Base-by-base conservation (phyloP, 2,888 invertebrate genomes). In the Cerceris rybyensis region DNA sequence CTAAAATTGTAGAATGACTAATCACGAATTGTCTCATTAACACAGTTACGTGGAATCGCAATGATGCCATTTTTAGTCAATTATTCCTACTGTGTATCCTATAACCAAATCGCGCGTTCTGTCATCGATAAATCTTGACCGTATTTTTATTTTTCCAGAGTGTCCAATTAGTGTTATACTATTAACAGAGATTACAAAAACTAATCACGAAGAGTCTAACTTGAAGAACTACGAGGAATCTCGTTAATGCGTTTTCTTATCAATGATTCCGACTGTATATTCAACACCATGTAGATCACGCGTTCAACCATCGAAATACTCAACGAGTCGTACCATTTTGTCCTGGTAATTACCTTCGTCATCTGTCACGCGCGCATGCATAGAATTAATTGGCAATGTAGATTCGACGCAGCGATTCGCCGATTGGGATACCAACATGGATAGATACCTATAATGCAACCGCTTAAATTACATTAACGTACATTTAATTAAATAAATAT, bases 311-410 rank as follows among this genome's bases (percentile, higher is more conserved):
- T 60, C 60, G 49, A 54, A 17, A 42, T 60, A 57, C 66, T 43
- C 8, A 52, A 54, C 39, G 46, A 72, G 14, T 55, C 6, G 68
- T 41, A 68, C 60, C 54, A 43, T 72, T 67, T 68, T 52, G 50
- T 55, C 67, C 54, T 55, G 54, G 67, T 55, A 60, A 60, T 68
- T 72, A 55, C 60, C 54, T 2, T 28, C 39, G 67, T 59, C 68
- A 42, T 72, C 59, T 28, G 68, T 46, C 46, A 46, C 13, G 9
- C 46, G 41, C 41, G 43, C 67, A 41, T 42, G 65, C 9, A 52
- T 41, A 4, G 72, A 67, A 68, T 72, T 54, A 72, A 72, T 55
- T 28, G 43, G 41, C 8, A n/a, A 60, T 46, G 46, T 6, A 46
- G 17, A 67, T 60, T 67, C 54, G 46, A 72, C 54, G n/a, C 59